A percentile compares a stretch with the other conserved stretches of the same genome.
These are phyloP conservation scores for Menura novaehollandiae DNA, from an alignment of 2,113 vertebrate genomes.

Conservation along the genomic window DNA sequence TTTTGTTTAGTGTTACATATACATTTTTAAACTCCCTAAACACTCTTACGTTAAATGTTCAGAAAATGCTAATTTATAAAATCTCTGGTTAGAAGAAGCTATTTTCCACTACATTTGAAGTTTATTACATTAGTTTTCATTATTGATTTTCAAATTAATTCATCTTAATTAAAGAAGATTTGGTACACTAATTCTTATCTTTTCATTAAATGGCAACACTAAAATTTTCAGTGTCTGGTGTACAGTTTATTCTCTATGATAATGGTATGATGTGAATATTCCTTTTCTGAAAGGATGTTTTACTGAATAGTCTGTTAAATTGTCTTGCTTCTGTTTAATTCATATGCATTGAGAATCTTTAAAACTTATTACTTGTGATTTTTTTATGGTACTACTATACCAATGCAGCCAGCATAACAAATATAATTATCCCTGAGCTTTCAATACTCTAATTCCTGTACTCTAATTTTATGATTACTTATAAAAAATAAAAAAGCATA, in stretches of 20 bases:
- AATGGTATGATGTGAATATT: not conserved
- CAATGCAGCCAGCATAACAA: not conserved
- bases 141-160: conserved; percentile 9
- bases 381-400: not conserved
- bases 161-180: conserved; percentile 8
- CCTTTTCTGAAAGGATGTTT: not conserved
- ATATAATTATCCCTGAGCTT: not conserved
- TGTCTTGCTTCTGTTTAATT: not conserved
- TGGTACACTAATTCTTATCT: conserved; percentile 11
- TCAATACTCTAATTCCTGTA: not conserved
- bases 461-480: not conserved
- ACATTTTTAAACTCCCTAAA: not conserved
- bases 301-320: not conserved
- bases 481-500: not conserved
- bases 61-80: not conserved
- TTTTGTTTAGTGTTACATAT: not conserved
- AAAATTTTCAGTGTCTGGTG: not conserved
- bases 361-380: not conserved
- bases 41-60: not conserved
- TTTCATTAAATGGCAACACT: not conserved
- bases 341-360: not conserved
- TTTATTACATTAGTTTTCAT: not conserved
- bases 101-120: not conserved
- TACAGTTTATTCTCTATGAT: not conserved
- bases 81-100: not conserved